A percentile compares a stretch with the other conserved stretches of the same genome.
phyloP scores from a whole-genome alignment of 1,140 invertebrate species.

The Drosophila saltans region DNA sequence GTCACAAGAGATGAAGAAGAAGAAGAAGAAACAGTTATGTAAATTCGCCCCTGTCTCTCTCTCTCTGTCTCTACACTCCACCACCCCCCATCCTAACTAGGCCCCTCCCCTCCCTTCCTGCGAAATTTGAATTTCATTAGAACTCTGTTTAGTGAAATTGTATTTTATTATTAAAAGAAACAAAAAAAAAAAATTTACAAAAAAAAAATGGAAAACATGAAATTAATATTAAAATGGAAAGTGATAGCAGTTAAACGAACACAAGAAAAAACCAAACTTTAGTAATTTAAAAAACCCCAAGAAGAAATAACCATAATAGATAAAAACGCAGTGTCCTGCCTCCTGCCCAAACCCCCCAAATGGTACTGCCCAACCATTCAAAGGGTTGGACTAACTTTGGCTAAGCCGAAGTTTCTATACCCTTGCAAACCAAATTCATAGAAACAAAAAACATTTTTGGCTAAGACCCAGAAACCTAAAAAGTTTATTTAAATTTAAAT shows the following conservation, averaged over 20 bases:
- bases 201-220: conserved; percentile 22
- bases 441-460: no score
- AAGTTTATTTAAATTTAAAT: neutral
- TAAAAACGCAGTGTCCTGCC: neutral
- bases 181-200: conserved; percentile 55
- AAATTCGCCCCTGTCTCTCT: conserved; percentile 12
- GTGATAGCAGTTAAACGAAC: conserved; percentile 76
- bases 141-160: conserved; percentile 72
- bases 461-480: no score
- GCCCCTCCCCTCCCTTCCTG: neutral
- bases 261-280: conserved; percentile 52
- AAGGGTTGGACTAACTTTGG: neutral
- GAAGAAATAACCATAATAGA: conserved; percentile 24
- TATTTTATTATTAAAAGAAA: conserved; percentile 60
- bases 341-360: neutral
- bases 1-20: conserved; percentile 21
- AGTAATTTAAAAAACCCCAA: conserved; percentile 54
- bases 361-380: neutral
- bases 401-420: neutral
- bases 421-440: neutral
- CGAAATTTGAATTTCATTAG: conserved; percentile 37
- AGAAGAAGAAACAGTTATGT: conserved; percentile 41
- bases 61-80: neutral
- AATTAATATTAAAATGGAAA: conserved; percentile 65
- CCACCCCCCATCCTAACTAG: neutral